Evolutionary conservation across 1,140 invertebrate species (phyloP), one percentile per base, ranked within the genome.

Genomic region (Bombus confusus): DNA sequence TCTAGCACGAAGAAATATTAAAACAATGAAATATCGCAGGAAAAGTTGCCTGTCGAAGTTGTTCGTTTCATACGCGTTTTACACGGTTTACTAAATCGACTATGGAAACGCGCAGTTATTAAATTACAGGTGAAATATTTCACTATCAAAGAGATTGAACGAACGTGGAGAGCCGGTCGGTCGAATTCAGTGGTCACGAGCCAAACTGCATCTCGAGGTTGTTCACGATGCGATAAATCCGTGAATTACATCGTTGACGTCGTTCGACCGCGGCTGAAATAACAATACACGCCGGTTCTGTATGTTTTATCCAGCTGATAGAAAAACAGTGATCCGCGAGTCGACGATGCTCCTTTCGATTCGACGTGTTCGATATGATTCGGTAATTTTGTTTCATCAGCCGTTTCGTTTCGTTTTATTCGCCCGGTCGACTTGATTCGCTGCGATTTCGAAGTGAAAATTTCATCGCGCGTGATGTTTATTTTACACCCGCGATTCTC

Each of bases 231-330:
- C 77, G 68, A 80, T 79, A 80, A 85, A 85, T 80, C 83, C 41
- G 68, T 25, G 83, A 73, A 80, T 85, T 64, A 72, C 77, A 39
- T 62, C 76, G 77, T 85, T 62, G 77, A 85, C 68, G 57, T 22
- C 28, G 25, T 64, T 72, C 25, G 8, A 34, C 25, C 31, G 34
- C 83, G 72, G 76, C 83, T 85, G 83, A 85, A 85, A 85, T 79
- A 85, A 85, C 80, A 85, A 85, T 15, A 47, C 41, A 25, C 4
- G 28, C 13, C 4, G 43, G 9, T 15, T 18, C 12, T 22, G 74
- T 8, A 41, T 68, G 74, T 83, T 83, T 78, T 78, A 77, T 69
- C 74, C 74, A 12, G 43, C 81, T 43, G 74, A 77, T 72, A 37
- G 77, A 25, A 37, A 62, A 79, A 80, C 77, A 72, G 31, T 13